Evolutionary conservation across 1,140 invertebrate genomes (phyloP).

Genomic region (Elymnias hypermnestra): DNA sequence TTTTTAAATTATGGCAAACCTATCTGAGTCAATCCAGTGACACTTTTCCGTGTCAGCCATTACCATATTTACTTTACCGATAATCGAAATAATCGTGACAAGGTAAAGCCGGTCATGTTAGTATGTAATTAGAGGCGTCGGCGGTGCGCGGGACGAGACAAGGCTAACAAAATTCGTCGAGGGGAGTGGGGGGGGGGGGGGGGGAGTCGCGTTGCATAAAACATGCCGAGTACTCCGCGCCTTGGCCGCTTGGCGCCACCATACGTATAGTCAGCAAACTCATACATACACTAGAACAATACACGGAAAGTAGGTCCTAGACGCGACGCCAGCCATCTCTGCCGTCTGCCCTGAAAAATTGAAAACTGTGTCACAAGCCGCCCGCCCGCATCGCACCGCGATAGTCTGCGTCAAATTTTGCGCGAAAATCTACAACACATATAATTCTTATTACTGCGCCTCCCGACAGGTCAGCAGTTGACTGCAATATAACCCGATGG

Average conservation of each 20-base stretch:
- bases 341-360: slow-evolving; percentile 20
- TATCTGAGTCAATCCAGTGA: slow-evolving; percentile 12
- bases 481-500: too few relatives aligned
- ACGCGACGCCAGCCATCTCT: slow-evolving; percentile 14
- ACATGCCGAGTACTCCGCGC: slow-evolving; percentile 42
- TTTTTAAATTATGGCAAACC: too few relatives aligned
- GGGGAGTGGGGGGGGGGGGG: slow-evolving; percentile 40
- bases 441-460: too few relatives aligned
- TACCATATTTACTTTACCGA: slow-evolving; percentile 38
- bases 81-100: slow-evolving; percentile 53
- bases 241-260: slow-evolving; percentile 26
- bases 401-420: slow-evolving; percentile 1
- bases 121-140: slow-evolving; percentile 52
- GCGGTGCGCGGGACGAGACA: slow-evolving; percentile 33
- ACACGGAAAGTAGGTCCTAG: slow-evolving; percentile 27
- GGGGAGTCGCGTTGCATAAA: slow-evolving; percentile 63
- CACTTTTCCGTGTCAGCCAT: slow-evolving; percentile 26
- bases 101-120: slow-evolving; percentile 47
- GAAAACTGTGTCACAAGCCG: slow-evolving; percentile 19
- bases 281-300: too few relatives aligned
- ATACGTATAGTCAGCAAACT: slow-evolving; percentile 31
- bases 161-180: slow-evolving; percentile 59
- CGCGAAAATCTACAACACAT: neutral
- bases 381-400: neutral
- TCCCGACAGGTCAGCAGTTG: too few relatives aligned